These are phyloP conservation scores for Mola mola DNA, from an alignment of 2,113 vertebrate genomes.

Conservation along the genomic window DNA sequence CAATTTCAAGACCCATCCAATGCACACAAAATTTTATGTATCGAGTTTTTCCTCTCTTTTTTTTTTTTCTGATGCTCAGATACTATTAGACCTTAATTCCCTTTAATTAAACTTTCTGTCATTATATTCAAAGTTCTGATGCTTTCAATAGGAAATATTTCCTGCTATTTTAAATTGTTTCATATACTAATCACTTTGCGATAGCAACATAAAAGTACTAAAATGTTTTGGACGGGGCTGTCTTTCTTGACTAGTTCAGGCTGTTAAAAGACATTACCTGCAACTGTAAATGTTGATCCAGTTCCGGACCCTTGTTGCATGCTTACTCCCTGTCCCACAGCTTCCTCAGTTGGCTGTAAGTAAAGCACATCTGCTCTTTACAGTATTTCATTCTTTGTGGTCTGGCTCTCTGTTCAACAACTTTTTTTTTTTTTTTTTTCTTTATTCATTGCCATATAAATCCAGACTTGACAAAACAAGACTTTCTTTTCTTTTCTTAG, in stretches of 20 bases:
- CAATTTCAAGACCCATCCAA: not conserved
- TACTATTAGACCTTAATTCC: not conserved
- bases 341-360: constrained; percentile 3
- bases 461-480: constrained; percentile 43
- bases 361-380: constrained; percentile 38
- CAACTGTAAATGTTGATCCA: not conserved
- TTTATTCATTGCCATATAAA: not conserved
- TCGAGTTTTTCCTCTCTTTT: too few relatives aligned
- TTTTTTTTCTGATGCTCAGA: too few relatives aligned
- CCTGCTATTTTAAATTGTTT: too few relatives aligned
- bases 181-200: too few relatives aligned
- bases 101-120: not conserved
- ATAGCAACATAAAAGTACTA: too few relatives aligned
- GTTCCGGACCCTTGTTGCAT: not conserved
- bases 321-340: not conserved
- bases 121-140: too few relatives aligned
- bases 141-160: too few relatives aligned
- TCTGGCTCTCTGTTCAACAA: constrained; percentile 14
- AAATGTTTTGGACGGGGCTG: too few relatives aligned
- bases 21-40: too few relatives aligned
- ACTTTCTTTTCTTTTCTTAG: constrained; percentile 4
- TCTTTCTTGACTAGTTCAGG: not conserved
- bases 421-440: not conserved
- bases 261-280: not conserved
- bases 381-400: constrained; percentile 31